phyloP scores from a whole-genome alignment of 2,797 vertebrate species.

The Eutrigla gurnardus region DNA sequence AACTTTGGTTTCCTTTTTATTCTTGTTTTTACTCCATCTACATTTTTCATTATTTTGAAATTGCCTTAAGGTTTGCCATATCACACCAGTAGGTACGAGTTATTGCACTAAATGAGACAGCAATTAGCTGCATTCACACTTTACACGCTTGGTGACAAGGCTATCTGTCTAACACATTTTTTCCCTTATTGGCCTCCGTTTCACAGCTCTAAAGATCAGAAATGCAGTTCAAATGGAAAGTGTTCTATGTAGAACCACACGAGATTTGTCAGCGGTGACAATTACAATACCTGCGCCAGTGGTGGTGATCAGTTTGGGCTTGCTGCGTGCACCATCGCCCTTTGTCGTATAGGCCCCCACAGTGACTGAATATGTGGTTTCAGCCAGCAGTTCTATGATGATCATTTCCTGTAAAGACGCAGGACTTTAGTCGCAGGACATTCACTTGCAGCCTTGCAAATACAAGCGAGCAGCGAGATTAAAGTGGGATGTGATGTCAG shows the following conservation, averaged over 20 bases:
- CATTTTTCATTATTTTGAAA: slow-evolving; percentile 59
- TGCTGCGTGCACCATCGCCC: slow-evolving; percentile 98
- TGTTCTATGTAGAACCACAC: neutral
- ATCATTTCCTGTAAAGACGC: slow-evolving; percentile 91
- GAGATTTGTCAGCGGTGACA: slow-evolving; percentile 13
- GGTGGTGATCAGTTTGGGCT: slow-evolving; percentile 95
- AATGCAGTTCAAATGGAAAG: slow-evolving; percentile 19
- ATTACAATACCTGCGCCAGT: slow-evolving; percentile 92
- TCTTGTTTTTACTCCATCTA: slow-evolving; percentile 23
- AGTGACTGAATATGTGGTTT: slow-evolving; percentile 96
- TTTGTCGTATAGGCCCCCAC: slow-evolving; percentile 98
- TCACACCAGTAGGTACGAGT: slow-evolving; percentile 52
- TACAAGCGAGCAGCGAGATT: slow-evolving; percentile 17
- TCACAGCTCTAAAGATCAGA: slow-evolving; percentile 27
- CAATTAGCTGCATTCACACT: slow-evolving; percentile 67
- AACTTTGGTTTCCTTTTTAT: slow-evolving; percentile 17
- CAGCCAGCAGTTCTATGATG: slow-evolving; percentile 94
- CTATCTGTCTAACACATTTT: slow-evolving; percentile 23
- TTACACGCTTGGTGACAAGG: slow-evolving; percentile 33
- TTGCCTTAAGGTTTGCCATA: slow-evolving; percentile 54
- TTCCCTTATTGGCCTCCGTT: slow-evolving; percentile 24
- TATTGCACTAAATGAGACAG: slow-evolving; percentile 63
- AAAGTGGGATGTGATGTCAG: slow-evolving; percentile 24
- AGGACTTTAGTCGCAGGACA: slow-evolving; percentile 43
- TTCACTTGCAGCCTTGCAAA: slow-evolving; percentile 30